Evolutionary conservation across 2,113 vertebrate genomes (phyloP).

Genomic region (Lagenorhynchus albirostris): DNA sequence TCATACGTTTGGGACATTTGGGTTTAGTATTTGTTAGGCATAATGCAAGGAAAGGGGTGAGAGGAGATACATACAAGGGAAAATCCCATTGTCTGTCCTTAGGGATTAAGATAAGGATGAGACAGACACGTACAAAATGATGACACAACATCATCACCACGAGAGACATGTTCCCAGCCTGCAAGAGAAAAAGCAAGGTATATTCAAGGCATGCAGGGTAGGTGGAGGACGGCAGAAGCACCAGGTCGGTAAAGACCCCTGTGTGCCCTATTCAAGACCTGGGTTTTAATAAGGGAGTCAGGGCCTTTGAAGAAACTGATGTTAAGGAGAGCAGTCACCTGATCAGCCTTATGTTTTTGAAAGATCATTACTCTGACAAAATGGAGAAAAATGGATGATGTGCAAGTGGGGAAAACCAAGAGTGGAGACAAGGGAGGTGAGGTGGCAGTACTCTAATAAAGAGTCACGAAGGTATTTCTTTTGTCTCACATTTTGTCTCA

Average conservation of each 20-base stretch:
- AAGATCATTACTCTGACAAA: not conserved
- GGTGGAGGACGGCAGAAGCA: not conserved
- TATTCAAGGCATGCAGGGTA: not conserved
- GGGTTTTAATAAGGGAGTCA: not conserved
- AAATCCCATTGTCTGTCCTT: not conserved
- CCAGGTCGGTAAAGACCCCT: not conserved
- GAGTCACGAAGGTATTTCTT: not conserved
- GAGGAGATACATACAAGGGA: not conserved
- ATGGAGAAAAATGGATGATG: not conserved
- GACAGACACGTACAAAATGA: not conserved
- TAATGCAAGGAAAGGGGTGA: not conserved
- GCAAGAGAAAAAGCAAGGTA: not conserved
- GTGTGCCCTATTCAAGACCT: not conserved
- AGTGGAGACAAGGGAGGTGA: not conserved
- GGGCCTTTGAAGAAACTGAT: not conserved
- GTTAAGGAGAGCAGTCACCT: not conserved
- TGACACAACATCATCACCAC: not conserved
- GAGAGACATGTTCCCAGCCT: not conserved
- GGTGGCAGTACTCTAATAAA: not conserved
- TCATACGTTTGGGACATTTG: not conserved
- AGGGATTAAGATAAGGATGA: not conserved
- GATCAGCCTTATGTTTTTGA: not conserved
- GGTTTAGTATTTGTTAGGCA: not conserved
- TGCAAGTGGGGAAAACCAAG: not conserved
- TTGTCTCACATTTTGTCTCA: not conserved